Conservation (phyloP, 2,113 vertebrate species). For the Camelus dromedarius region DNA sequence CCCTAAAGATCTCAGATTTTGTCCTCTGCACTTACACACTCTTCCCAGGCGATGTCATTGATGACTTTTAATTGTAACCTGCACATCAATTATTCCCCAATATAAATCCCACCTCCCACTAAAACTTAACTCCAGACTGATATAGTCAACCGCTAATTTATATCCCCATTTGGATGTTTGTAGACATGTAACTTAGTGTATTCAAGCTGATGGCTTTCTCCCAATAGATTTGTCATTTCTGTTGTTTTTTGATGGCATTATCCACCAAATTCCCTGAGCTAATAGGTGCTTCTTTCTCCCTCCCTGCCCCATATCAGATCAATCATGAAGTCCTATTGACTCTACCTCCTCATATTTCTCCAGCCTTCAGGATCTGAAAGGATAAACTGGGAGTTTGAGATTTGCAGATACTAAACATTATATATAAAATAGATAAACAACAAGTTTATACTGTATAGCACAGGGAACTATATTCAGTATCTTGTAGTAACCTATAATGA, state of each 20-base stretch:
- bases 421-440: no score
- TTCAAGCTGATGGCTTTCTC: background rate
- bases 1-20: background rate
- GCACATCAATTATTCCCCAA: background rate
- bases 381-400: no score
- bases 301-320: background rate
- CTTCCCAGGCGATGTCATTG: background rate
- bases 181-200: background rate
- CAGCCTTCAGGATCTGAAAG: background rate
- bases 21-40: background rate
- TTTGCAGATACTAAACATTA: no score
- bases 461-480: no score
- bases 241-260: background rate
- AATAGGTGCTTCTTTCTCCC: background rate
- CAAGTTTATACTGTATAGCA: no score
- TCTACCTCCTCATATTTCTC: background rate
- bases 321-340: background rate
- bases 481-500: no score
- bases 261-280: background rate
- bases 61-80: background rate
- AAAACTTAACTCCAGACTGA: background rate
- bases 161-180: background rate
- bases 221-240: background rate
- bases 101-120: background rate
- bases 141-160: background rate